A percentile compares a stretch with the other conserved stretches of the same genome.
These are phyloP conservation scores for Ceratosolen fusciceps DNA, from an alignment of 1,140 invertebrate species.

Conservation along the genomic window DNA sequence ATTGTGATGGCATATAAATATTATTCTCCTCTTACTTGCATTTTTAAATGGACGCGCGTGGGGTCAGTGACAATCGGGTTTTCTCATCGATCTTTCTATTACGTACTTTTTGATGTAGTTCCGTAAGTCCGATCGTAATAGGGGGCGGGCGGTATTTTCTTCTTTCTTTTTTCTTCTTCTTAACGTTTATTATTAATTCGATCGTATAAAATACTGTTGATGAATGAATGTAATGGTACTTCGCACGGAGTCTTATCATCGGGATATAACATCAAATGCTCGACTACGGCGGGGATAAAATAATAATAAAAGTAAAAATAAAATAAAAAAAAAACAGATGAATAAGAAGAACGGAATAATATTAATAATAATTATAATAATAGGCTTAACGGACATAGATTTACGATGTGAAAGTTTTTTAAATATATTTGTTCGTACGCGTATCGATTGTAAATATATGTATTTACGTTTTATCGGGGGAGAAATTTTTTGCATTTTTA, in stretches of 20 bases:
- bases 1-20: constrained; percentile 44
- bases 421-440: constrained; percentile 45
- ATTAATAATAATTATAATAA: too few species aligned
- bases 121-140: constrained; percentile 57
- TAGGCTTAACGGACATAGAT: constrained; percentile 37
- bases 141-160: constrained; percentile 25
- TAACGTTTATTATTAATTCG: constrained; percentile 44
- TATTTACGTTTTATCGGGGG: constrained; percentile 47
- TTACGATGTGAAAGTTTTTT: constrained; percentile 35
- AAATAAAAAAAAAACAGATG: constrained; percentile 31
- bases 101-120: constrained; percentile 61
- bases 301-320: too few species aligned
- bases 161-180: too few species aligned
- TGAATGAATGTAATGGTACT: constrained; percentile 37
- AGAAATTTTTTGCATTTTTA: constrained; percentile 41
- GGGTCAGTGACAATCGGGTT: constrained; percentile 48
- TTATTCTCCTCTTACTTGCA: constrained; percentile 46
- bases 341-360: too few species aligned
- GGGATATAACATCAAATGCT: constrained; percentile 56
- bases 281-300: constrained; percentile 36
- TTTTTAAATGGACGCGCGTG: constrained; percentile 45
- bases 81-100: constrained; percentile 49
- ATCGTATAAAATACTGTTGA: constrained; percentile 43
- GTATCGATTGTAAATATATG: constrained; percentile 43
- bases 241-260: constrained; percentile 48